A percentile compares a stretch with the other conserved stretches of the same genome.
Conservation (phyloP, 2,113 vertebrate genomes). For the Sinocyclocheilus rhinocerous region DNA sequence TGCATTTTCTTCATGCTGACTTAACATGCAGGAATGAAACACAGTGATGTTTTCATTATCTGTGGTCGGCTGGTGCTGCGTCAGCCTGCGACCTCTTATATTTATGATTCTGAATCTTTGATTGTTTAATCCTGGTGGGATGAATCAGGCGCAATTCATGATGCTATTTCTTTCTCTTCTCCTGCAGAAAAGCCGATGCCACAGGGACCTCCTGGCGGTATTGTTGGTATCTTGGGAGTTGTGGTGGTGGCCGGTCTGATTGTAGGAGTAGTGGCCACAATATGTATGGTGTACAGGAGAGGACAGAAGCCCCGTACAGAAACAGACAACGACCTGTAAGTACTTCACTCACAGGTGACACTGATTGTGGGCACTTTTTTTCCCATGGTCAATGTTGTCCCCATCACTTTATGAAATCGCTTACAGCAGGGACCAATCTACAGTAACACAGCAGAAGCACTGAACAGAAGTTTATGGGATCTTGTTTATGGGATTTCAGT, state of each 20-base stretch:
- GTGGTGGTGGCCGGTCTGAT: constrained; percentile 79
- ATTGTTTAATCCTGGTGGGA: background rate
- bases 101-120: background rate
- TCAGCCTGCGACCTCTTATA: background rate
- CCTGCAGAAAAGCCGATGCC: constrained; percentile 86
- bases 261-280: constrained; percentile 76
- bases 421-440: background rate
- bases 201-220: constrained; percentile 77
- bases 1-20: background rate
- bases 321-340: constrained; percentile 83
- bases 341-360: constrained; percentile 54
- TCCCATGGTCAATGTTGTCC: background rate
- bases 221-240: constrained; percentile 83
- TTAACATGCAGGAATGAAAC: background rate
- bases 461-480: background rate
- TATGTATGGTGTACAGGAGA: constrained; percentile 80
- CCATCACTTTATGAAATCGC: background rate
- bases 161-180: constrained; percentile 41
- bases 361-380: background rate
- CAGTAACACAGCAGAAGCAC: background rate
- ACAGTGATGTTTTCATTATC: constrained; percentile 20
- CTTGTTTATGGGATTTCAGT: background rate
- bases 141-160: background rate
- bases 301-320: constrained; percentile 80
- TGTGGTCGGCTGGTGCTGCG: background rate